Percentiles rank a stretch among this genome's conserved stretches.
phyloP scores from a whole-genome alignment of 1,140 invertebrate genomes.

The Penaeus japonicus region DNA sequence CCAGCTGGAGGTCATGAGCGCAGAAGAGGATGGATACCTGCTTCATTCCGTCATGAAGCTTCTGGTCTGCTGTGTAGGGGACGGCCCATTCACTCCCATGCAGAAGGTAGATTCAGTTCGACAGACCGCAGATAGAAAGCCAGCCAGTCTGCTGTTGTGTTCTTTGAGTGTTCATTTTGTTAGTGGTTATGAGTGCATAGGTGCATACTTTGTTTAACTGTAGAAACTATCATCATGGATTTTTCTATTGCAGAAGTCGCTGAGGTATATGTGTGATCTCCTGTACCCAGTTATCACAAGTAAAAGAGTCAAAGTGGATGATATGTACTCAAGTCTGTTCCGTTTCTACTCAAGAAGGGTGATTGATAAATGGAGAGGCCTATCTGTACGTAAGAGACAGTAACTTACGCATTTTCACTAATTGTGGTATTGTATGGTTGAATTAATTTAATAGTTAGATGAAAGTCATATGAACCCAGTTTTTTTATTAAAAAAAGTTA shows the following conservation, averaged over 20 bases:
- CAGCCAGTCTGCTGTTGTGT: no score
- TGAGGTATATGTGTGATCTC: background rate
- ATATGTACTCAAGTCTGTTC: background rate
- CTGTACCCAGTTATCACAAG: background rate
- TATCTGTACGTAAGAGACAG: no score
- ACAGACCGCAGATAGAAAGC: no score
- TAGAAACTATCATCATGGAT: background rate
- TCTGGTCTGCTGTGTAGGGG: background rate
- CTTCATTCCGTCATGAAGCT: constrained; percentile 11
- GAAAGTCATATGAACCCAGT: no score
- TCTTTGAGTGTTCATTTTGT: no score
- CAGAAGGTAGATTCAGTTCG: background rate
- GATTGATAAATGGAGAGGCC: no score
- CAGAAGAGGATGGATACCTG: background rate
- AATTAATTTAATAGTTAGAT: no score
- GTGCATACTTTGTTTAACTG: no score
- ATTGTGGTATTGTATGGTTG: no score
- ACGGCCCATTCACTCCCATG: background rate
- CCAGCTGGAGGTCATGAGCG: background rate
- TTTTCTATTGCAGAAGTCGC: background rate
- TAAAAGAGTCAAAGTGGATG: background rate
- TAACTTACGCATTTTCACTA: no score
- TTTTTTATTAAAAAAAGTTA: no score
- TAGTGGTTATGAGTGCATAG: no score
- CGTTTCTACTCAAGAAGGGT: background rate